Evolutionary conservation across 2,797 vertebrate genomes (phyloP), one percentile per base, ranked within the genome.

Genomic region (Ataeniobius toweri): DNA sequence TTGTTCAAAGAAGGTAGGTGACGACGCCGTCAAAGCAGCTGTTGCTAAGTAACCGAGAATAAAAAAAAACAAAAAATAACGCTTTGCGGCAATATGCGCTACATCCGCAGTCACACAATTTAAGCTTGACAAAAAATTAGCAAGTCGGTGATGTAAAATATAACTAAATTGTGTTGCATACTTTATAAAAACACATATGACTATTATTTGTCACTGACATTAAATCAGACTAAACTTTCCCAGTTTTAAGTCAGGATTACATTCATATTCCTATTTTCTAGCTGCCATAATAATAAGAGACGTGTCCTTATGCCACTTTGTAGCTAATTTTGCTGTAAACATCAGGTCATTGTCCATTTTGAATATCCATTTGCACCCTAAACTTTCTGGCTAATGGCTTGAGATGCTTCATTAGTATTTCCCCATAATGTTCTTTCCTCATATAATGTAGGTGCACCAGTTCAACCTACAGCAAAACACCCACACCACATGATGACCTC

Each of bases 1-100:
- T 28, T 75, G n/a, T 71, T 69, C 3, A 71, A 61, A 75, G 48
- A 59, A 75, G 78, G 78, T 80, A 20, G 13, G 78, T 80, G 53
- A 16, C 72, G 55, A 26, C 10, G 24, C 28, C 6, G 31, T 14
- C 26, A 2, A 50, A 5, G 41, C 44, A 48, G 71, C 31, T 41
- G 22, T 68, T 68, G 65, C 65, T 67, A 67, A 67, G 39, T 67
- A 41, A 65, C 61, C 16, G 28, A 63, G 22, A 5, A 4, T 1
- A 20, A 8, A 20, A 36, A 39, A 10, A 20, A 18, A 20, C 1
- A 20, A 12, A 5, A 1, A 26, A 58, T 3, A 16, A 28, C 14
- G 39, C 65, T 67, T 24, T 24, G 39, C 20, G 39, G 36, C 39
- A 36, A 44, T 65, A 10, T 41, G 63, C 36, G 63, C 9, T 5